phyloP scores from a whole-genome alignment of 2,888 invertebrate species.

The Girardia tigrina region DNA sequence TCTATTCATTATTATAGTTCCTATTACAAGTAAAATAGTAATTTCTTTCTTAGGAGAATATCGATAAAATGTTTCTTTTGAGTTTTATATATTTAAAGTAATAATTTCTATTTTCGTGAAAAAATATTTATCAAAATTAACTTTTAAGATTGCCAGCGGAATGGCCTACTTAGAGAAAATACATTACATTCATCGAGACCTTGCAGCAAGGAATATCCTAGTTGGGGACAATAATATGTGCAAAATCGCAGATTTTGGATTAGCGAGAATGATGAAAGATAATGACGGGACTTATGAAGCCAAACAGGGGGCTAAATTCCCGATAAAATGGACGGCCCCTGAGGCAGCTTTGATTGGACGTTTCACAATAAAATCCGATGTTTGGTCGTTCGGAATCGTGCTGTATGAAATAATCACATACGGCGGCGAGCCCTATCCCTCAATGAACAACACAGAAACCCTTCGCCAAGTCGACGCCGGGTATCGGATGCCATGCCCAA shows the following conservation, averaged over 20 bases:
- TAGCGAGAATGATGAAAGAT: slow-evolving; percentile 88
- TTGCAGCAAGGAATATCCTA: slow-evolving; percentile 52
- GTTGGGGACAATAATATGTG: slow-evolving; percentile 54
- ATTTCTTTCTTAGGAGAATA: too few species aligned
- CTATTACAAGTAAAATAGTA: too few species aligned
- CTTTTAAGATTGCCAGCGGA: slow-evolving; percentile 50
- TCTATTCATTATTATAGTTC: too few species aligned
- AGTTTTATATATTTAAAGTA: too few species aligned
- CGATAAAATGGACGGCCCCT: slow-evolving; percentile 95
- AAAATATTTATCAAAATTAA: too few species aligned
- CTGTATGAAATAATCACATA: slow-evolving; percentile 86
- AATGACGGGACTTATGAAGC: slow-evolving; percentile 75
- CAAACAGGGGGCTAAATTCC: slow-evolving; percentile 86
- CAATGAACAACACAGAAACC: slow-evolving; percentile 37
- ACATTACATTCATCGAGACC: slow-evolving; percentile 78
- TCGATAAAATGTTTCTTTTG: too few species aligned
- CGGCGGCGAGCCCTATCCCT: slow-evolving; percentile 61
- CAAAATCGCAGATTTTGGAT: slow-evolving; percentile 84
- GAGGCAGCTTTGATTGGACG: slow-evolving; percentile 83
- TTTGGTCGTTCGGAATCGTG: slow-evolving; percentile 91
- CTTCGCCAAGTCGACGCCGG: slow-evolving; percentile 31
- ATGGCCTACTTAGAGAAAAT: slow-evolving; percentile 70
- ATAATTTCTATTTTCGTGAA: too few species aligned
- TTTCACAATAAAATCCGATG: slow-evolving; percentile 95
- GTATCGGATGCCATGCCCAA: slow-evolving; percentile 34